These are phyloP conservation scores for Stylophora pistillata DNA, from an alignment of 64 coral and sea anemone genomes.

Conservation along the genomic window DNA sequence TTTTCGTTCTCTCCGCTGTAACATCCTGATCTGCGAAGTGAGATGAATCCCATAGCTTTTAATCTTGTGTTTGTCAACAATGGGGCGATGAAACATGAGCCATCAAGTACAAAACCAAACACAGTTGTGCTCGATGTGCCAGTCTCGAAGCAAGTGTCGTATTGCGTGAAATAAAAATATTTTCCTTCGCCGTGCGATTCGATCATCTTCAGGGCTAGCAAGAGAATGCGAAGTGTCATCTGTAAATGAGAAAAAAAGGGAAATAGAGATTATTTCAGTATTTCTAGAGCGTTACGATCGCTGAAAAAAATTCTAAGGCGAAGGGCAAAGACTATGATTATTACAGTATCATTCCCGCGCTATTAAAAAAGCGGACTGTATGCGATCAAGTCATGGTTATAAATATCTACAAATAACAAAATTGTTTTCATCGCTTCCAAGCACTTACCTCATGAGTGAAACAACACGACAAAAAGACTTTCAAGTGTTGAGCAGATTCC, in stretches of 20 bases:
- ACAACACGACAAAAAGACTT: neutral
- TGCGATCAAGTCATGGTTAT: neutral
- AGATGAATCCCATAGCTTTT: neutral
- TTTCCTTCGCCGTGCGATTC: neutral
- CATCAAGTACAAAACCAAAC: neutral
- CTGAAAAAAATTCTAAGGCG: neutral
- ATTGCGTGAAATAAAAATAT: constrained; percentile 4
- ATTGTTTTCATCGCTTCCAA: neutral
- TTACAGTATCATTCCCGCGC: neutral
- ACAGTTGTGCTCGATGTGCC: neutral
- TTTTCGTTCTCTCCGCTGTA: neutral
- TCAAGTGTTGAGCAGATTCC: constrained; percentile 19
- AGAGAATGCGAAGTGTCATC: neutral
- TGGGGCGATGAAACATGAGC: constrained; percentile 19
- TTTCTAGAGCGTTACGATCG: neutral
- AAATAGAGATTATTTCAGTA: neutral
- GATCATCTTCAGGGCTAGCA: neutral
- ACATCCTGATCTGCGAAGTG: neutral
- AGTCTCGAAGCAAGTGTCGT: neutral
- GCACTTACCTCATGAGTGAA: neutral
- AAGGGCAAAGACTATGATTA: neutral
- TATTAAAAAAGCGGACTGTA: neutral
- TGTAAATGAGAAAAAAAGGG: neutral
- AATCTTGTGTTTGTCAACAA: constrained; percentile 46
- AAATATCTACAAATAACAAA: neutral